phyloP scores from a whole-genome alignment of 1,140 invertebrate species.

The honey bee (Apis mellifera) region Amel_HAv3.1 CM009943.2:2998501-2999000 shows the following conservation, averaged over 20 bases:
- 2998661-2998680: conserved; percentile 29
- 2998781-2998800: conserved; percentile 32
- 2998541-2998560: too few relatives aligned
- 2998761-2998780: conserved; percentile 62
- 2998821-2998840: conserved; percentile 11
- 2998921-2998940: too few relatives aligned
- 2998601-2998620: conserved; percentile 11
- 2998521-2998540: too few relatives aligned
- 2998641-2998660: background rate
- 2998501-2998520: background rate
- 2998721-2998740: conserved; percentile 45
- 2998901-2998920: too few relatives aligned
- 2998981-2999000: too few relatives aligned
- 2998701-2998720: conserved; percentile 45
- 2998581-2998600: conserved; percentile 1
- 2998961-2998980: too few relatives aligned
- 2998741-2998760: conserved; percentile 60
- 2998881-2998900: too few relatives aligned
- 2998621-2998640: conserved; percentile 4
- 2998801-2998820: conserved; percentile 5
- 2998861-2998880: background rate
- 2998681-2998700: conserved; percentile 48
- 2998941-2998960: too few relatives aligned
- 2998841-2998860: background rate
- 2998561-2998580: background rate